These are phyloP conservation scores for Mycalesis mineus DNA, from an alignment of 2,888 invertebrate species.

Conservation along the genomic window DNA sequence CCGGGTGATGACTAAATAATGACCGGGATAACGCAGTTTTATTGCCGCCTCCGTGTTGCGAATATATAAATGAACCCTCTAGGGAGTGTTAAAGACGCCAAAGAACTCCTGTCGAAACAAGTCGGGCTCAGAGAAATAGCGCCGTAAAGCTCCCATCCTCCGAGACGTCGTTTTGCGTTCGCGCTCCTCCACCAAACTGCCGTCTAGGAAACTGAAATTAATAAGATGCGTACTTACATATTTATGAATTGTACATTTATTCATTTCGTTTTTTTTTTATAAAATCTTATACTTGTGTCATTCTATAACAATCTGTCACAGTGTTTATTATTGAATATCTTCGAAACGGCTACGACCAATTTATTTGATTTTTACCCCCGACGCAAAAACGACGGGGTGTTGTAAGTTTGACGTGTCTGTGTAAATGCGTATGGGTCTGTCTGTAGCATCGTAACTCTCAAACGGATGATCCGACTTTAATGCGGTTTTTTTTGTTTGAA, in stretches of 20 bases:
- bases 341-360: too few relatives aligned
- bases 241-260: neutral
- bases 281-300: too few relatives aligned
- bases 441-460: too few relatives aligned
- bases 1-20: slow-evolving; percentile 77
- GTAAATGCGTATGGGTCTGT: too few relatives aligned
- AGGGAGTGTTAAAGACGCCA: slow-evolving; percentile 76
- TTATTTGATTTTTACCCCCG: too few relatives aligned
- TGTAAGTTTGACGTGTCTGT: too few relatives aligned
- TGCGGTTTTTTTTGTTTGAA: too few relatives aligned
- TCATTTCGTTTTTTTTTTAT: neutral
- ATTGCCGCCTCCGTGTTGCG: slow-evolving; percentile 74
- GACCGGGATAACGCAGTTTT: slow-evolving; percentile 77
- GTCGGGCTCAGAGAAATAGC: slow-evolving; percentile 68
- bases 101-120: slow-evolving; percentile 74
- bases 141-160: slow-evolving; percentile 71
- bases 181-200: slow-evolving; percentile 44
- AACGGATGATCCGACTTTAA: too few relatives aligned
- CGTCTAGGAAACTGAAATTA: slow-evolving; percentile 54
- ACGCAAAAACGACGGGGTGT: too few relatives aligned
- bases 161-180: slow-evolving; percentile 66
- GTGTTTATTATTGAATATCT: too few relatives aligned
- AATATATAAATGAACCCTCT: slow-evolving; percentile 76
- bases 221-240: slow-evolving; percentile 34
- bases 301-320: too few relatives aligned